phyloP scores from a whole-genome alignment of 1,140 invertebrate genomes.

The Procambarus clarkii region DNA sequence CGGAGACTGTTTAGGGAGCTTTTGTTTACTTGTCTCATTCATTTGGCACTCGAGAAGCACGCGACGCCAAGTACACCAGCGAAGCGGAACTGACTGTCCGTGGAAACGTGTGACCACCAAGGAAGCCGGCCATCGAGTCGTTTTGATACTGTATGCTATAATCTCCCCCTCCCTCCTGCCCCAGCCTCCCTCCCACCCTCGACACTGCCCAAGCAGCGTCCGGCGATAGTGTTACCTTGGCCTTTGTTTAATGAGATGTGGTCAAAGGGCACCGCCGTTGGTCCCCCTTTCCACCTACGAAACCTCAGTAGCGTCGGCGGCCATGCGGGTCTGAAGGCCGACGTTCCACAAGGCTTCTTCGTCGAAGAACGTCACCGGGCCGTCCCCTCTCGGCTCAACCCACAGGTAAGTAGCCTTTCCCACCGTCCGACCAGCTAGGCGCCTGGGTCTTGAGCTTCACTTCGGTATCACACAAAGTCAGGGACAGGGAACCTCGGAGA shows the following conservation, averaged over 20 bases:
- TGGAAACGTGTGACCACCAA: slow-evolving; percentile 37
- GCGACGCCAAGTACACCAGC: slow-evolving; percentile 3
- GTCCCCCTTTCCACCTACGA: slow-evolving; percentile 54
- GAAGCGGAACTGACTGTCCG: slow-evolving; percentile 28
- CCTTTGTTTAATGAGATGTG: slow-evolving; percentile 69
- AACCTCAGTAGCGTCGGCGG: slow-evolving; percentile 56
- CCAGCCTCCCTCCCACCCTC: not conserved
- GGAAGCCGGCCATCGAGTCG: slow-evolving; percentile 13
- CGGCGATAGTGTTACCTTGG: slow-evolving; percentile 62
- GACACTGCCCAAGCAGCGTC: slow-evolving; percentile 28
- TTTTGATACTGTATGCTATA: slow-evolving; percentile 44
- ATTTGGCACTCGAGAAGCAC: slow-evolving; percentile 23
- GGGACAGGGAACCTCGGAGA: not conserved
- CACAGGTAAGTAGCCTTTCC: not conserved
- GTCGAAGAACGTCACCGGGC: not conserved
- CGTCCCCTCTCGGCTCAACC: not conserved
- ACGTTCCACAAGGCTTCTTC: slow-evolving; percentile 59
- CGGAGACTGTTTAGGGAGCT: not conserved
- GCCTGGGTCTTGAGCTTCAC: not conserved
- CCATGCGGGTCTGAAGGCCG: slow-evolving; percentile 48
- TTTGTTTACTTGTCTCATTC: slow-evolving; percentile 36
- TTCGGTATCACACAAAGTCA: not conserved
- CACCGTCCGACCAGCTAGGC: not conserved
- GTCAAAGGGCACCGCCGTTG: slow-evolving; percentile 62
- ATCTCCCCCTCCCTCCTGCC: not conserved